phyloP scores from a whole-genome alignment of 2,888 invertebrate species.

The Clivina fossor region DNA sequence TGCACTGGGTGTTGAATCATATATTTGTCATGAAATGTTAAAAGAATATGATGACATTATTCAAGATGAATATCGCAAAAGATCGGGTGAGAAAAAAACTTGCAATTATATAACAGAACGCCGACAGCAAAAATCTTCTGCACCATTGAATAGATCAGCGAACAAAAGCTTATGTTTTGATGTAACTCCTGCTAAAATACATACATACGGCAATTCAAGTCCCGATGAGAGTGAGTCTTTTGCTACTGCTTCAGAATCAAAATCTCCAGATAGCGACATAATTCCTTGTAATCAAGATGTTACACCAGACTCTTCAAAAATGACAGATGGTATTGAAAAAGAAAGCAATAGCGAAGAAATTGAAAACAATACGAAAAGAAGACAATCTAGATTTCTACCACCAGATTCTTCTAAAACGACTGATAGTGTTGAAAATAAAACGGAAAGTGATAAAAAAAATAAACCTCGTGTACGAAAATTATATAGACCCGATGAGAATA shows the following conservation, averaged over 20 bases:
- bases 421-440: no score
- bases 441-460: no score
- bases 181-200: no score
- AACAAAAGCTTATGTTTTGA: conserved; percentile 1
- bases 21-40: conserved; percentile 9
- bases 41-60: conserved; percentile 49
- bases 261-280: no score
- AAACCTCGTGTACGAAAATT: conserved; percentile 19
- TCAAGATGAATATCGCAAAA: conserved; percentile 44
- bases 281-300: no score
- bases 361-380: neutral
- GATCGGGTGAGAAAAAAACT: neutral
- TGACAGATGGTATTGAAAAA: neutral
- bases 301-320: no score
- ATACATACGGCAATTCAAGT: no score
- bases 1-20: no score
- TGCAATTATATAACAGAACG: neutral
- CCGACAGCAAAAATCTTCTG: neutral
- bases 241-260: no score
- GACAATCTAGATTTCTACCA: no score
- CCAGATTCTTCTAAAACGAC: no score
- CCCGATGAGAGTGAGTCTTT: no score
- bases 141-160: conserved; percentile 5
- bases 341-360: neutral
- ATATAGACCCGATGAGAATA: conserved; percentile 8